Evolutionary conservation across 2,888 invertebrate species (phyloP).

Genomic region (Amphiduros pacificus): DNA sequence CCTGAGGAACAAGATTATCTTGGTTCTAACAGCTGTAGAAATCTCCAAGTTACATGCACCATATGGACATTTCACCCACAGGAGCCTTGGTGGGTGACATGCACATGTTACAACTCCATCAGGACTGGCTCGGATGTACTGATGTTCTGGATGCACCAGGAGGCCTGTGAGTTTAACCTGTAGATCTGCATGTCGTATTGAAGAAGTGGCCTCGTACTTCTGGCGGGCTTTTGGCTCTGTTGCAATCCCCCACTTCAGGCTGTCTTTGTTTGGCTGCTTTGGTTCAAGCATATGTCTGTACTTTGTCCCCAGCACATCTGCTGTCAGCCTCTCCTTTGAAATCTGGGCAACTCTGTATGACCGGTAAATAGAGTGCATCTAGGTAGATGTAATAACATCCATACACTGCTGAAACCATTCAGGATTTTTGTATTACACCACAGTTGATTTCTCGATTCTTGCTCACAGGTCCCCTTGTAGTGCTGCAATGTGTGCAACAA

Average conservation of each 20-base stretch:
- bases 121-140: conserved; percentile 18
- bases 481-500: background rate
- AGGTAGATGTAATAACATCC: background rate
- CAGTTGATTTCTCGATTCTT: background rate
- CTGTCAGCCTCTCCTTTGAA: background rate
- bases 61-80: conserved; percentile 20
- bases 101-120: conserved; percentile 17
- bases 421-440: background rate
- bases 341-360: background rate
- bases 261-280: background rate
- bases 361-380: background rate
- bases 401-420: conserved; percentile 1
- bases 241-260: background rate
- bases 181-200: background rate
- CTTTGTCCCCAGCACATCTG: background rate
- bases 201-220: background rate
- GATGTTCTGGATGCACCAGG: background rate
- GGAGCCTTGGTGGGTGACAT: conserved; percentile 14
- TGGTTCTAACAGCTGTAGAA: no score
- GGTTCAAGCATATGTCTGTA: background rate
- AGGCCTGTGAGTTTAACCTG: background rate
- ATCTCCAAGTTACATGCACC: no score
- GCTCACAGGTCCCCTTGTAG: background rate
- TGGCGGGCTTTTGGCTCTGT: background rate
- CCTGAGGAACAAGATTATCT: no score